These are phyloP conservation scores for Esox niger DNA, from an alignment of 2,113 vertebrate genomes.

Conservation along the genomic window DNA sequence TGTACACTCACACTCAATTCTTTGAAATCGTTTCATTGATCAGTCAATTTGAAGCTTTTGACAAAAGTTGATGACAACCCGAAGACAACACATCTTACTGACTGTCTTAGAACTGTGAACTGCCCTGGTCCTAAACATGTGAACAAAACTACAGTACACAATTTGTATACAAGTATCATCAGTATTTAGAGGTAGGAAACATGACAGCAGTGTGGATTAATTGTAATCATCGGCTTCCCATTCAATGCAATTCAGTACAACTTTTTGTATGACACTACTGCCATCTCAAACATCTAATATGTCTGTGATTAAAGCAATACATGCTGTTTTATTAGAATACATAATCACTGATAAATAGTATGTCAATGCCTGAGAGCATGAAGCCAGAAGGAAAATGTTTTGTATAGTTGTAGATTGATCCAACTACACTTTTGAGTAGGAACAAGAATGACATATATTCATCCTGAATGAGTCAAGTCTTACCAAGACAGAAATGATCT, in stretches of 20 bases:
- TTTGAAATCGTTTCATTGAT: no score
- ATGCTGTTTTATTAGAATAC: not conserved
- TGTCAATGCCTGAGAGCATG: not conserved
- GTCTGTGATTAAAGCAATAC: not conserved
- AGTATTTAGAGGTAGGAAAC: not conserved
- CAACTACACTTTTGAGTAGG: not conserved
- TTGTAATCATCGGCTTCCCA: not conserved
- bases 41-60: not conserved
- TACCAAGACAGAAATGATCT: not conserved
- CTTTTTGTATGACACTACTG: not conserved
- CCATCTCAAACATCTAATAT: not conserved
- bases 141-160: not conserved
- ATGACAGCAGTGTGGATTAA: not conserved
- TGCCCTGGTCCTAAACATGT: not conserved
- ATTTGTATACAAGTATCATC: not conserved
- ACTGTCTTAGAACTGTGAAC: no score
- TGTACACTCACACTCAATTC: not conserved
- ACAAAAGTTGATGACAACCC: not conserved
- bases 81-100: not conserved
- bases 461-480: not conserved
- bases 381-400: no score
- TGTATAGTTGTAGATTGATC: no score
- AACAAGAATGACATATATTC: not conserved
- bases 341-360: not conserved
- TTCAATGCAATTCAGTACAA: not conserved